These are phyloP conservation scores for Salpingus planirostris DNA, from an alignment of 2,888 invertebrate genomes.

Conservation along the genomic window DNA sequence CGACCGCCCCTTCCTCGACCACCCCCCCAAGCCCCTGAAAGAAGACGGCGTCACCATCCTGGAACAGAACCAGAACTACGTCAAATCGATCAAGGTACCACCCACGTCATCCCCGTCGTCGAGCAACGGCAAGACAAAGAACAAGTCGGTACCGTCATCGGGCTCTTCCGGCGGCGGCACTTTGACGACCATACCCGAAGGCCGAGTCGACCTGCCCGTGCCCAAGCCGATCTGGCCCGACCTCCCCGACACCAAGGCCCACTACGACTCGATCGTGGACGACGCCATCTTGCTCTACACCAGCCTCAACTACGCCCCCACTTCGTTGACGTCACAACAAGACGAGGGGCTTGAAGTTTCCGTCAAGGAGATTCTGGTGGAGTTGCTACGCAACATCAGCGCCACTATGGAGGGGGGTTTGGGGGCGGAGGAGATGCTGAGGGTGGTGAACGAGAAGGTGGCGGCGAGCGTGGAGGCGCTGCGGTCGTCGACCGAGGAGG, in stretches of 20 bases:
- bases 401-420: constrained; percentile 36
- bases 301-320: constrained; percentile 30
- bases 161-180: constrained; percentile 29
- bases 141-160: constrained; percentile 29
- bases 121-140: no score
- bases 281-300: constrained; percentile 38
- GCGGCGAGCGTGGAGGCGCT: constrained; percentile 32
- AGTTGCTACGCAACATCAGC: constrained; percentile 37
- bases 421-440: constrained; percentile 38
- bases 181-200: constrained; percentile 43
- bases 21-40: constrained; percentile 28
- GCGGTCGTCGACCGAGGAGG: constrained; percentile 37
- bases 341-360: constrained; percentile 21
- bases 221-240: constrained; percentile 42
- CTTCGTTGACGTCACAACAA: constrained; percentile 4
- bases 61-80: constrained; percentile 38
- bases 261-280: constrained; percentile 38
- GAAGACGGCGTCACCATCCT: constrained; percentile 33
- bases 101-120: constrained; percentile 5
- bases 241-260: constrained; percentile 16
- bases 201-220: constrained; percentile 38
- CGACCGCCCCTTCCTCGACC: constrained; percentile 25
- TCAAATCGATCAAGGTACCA: constrained; percentile 36
- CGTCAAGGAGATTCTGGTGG: constrained; percentile 37
- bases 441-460: constrained; percentile 36